A percentile compares a stretch with the other conserved stretches of the same genome.
phyloP scores from a whole-genome alignment of 1,140 invertebrate genomes.

The Lamellibrachia luymesi region DNA sequence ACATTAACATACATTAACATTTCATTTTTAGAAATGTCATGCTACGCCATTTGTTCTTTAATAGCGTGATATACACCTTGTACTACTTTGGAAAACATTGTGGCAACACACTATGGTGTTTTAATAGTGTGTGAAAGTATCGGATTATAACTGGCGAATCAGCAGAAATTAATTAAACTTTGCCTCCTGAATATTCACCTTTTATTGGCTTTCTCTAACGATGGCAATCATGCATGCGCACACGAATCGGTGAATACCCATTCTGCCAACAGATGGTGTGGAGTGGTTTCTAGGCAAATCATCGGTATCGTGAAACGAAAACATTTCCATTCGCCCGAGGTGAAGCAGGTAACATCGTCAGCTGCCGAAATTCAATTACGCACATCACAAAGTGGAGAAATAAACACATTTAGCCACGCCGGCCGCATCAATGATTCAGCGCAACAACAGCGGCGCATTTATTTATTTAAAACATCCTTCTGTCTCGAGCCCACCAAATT shows the following conservation, averaged over 20 bases:
- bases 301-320: not conserved
- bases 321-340: not conserved
- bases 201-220: not conserved
- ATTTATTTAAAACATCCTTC: constrained; percentile 1
- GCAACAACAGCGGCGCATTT: not conserved
- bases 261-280: not conserved
- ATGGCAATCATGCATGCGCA: not conserved
- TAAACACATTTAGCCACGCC: not conserved
- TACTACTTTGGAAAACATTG: not conserved
- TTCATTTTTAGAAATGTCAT: no score
- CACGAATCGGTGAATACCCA: not conserved
- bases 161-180: not conserved
- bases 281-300: not conserved
- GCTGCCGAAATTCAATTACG: not conserved
- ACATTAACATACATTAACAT: no score
- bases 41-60: no score
- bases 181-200: not conserved
- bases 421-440: not conserved
- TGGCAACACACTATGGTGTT: not conserved
- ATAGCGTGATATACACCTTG: no score
- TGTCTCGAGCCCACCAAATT: not conserved
- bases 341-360: not conserved
- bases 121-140: not conserved
- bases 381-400: not conserved
- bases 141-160: not conserved